Base-by-base conservation (phyloP, 2,888 invertebrate genomes). In the Glaucopsyche alexis region DNA sequence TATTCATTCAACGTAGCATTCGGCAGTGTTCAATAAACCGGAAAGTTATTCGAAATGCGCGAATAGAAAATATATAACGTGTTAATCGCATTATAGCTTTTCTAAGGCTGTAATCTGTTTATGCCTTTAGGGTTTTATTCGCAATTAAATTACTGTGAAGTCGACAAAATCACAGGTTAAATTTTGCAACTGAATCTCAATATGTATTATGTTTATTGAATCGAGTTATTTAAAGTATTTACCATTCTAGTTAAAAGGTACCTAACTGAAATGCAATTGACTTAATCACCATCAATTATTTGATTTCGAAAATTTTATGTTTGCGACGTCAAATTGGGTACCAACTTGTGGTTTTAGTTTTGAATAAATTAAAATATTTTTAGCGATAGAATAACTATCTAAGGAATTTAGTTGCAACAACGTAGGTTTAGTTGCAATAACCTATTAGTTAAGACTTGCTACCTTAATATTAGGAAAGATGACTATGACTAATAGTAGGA, bases 41-140 rank as follows among this genome's bases (percentile, higher is more conserved):
- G 85, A 84, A 87, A 86, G 87, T 83, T 88, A 88, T 89, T 86
- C 81, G 84, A 82, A 84, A 86, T 85, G 87, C 87, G 83, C 86
- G 88, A 85, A 84, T 86, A 84, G 87, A 86, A 88, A 88, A 86
- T 85, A 19, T 72, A 72, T 40, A 81, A 82, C 80, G 80, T 82
- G 82, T 83, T 87, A 85, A 87, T 88, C 83, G 85, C 78, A 86
- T 87, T 87, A 87, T 80, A 81, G 81, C 80, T 81, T 78, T 75
- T 78, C 80, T 80, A 78, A 80, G 84, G 83, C 82, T 83, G 81
- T 81, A 81, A 81, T 81, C 81, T 75, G 77, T 78, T 79, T 76
- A 78, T 74, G 73, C 73, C 66, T 74, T 74, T 77, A 77, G 79
- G 77, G 80, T 79, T 79, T 78, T 79, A 70, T 67, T 45, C 29